These are phyloP conservation scores for Adela reaumurella DNA, from an alignment of 2,888 invertebrate genomes.

Conservation along the genomic window DNA sequence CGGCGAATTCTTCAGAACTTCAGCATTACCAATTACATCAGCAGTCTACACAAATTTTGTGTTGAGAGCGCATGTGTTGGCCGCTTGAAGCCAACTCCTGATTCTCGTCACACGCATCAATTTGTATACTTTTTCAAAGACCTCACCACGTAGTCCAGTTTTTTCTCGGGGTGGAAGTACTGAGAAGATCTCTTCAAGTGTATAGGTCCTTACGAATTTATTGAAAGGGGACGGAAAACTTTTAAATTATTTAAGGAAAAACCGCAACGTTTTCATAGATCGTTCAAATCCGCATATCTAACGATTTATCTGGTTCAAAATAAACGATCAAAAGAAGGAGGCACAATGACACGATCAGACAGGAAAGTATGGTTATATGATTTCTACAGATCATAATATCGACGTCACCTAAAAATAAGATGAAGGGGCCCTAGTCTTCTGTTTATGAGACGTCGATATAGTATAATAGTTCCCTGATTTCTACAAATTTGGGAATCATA, in stretches of 20 bases:
- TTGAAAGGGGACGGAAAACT: neutral
- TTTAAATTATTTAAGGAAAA: neutral
- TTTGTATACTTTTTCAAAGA: neutral
- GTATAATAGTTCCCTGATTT: too few relatives aligned
- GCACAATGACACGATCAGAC: too few relatives aligned
- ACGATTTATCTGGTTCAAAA: too few relatives aligned
- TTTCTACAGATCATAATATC: too few relatives aligned
- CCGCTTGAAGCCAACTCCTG: neutral
- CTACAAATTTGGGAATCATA: too few relatives aligned
- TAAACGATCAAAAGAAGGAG: too few relatives aligned
- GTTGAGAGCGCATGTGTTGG: neutral
- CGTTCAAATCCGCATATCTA: neutral
- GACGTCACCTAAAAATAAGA: too few relatives aligned
- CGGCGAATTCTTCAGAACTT: constrained; percentile 12
- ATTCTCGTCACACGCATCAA: neutral
- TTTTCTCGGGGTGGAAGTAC: neutral
- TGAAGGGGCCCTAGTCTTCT: too few relatives aligned
- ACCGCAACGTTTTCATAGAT: neutral
- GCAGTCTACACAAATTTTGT: neutral
- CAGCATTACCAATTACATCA: neutral
- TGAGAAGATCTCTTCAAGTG: neutral
- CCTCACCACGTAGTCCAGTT: neutral
- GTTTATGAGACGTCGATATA: too few relatives aligned
- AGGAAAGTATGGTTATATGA: too few relatives aligned
- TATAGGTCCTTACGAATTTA: neutral